phyloP scores from a whole-genome alignment of 2,888 invertebrate species.

The Erannis defoliaria region DNA sequence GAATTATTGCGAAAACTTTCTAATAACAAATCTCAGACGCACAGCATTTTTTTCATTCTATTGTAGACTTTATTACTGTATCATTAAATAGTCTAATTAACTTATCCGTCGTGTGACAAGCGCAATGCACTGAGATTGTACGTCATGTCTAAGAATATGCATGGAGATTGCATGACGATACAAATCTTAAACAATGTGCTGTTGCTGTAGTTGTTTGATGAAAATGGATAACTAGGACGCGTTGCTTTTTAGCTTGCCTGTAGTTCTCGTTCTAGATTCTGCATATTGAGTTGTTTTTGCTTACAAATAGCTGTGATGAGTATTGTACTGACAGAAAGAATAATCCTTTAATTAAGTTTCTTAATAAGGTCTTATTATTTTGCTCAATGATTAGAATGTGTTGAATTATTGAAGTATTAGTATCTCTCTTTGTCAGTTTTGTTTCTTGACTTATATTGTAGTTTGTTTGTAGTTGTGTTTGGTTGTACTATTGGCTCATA shows the following conservation, averaged over 20 bases:
- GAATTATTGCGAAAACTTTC: not conserved
- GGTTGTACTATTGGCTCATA: too few species aligned
- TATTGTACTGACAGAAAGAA: not conserved
- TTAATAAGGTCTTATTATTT: not conserved
- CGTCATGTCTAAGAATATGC: constrained; percentile 14
- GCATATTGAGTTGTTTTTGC: not conserved
- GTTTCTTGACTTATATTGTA: not conserved
- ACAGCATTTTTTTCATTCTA: not conserved
- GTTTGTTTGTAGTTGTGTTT: not conserved
- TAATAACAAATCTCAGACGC: not conserved
- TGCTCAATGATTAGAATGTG: not conserved
- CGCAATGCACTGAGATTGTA: constrained; percentile 9
- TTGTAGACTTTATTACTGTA: not conserved
- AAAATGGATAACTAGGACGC: constrained; percentile 18
- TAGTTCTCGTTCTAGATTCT: constrained; percentile 8
- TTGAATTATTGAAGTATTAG: not conserved
- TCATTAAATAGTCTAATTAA: constrained; percentile 5
- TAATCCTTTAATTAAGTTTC: not conserved
- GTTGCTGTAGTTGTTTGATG: constrained; percentile 7
- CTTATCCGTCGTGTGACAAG: not conserved
- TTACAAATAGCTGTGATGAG: not conserved
- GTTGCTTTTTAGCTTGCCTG: constrained; percentile 16
- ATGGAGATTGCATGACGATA: constrained; percentile 24
- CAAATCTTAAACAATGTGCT: constrained; percentile 9
- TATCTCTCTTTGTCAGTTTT: not conserved